Conservation (phyloP, 2,113 vertebrate species). For the Oreotrochilus melanogaster region DNA sequence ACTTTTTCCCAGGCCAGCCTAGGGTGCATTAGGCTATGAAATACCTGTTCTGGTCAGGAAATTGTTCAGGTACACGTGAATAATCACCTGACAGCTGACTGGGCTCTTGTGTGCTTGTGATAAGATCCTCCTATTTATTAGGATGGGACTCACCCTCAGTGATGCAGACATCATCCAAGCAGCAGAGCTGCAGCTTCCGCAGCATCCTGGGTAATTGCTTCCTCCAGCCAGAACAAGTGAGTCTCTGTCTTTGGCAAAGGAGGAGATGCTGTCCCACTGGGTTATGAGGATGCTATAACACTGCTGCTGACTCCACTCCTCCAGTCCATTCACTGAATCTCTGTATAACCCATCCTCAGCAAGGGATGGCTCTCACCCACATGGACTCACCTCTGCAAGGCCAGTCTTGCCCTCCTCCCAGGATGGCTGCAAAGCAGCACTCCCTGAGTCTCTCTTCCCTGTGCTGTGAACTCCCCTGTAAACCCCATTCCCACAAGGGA, state of each 20-base stretch:
- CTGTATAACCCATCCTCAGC: background rate
- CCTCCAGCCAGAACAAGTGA: accelerated
- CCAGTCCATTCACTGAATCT: accelerated
- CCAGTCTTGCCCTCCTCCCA: background rate
- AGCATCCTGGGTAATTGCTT: accelerated
- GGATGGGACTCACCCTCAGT: background rate
- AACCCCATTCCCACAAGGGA: background rate
- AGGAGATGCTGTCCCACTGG: background rate
- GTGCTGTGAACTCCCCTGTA: background rate
- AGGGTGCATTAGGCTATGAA: background rate
- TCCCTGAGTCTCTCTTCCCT: background rate
- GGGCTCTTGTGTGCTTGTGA: background rate
- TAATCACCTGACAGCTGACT: background rate
- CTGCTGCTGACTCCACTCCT: background rate
- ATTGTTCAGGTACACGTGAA: background rate
- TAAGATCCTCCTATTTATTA: accelerated
- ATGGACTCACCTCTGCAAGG: background rate
- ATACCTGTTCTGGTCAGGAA: background rate
- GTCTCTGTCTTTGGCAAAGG: accelerated
- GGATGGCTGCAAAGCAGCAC: background rate
- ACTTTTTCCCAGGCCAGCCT: background rate
- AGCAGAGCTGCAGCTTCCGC: background rate
- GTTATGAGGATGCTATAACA: background rate
- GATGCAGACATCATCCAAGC: accelerated
- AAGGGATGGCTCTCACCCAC: background rate